Base-by-base conservation (phyloP, 2,888 invertebrate genomes). In the Troides oblongomaculatus region DNA sequence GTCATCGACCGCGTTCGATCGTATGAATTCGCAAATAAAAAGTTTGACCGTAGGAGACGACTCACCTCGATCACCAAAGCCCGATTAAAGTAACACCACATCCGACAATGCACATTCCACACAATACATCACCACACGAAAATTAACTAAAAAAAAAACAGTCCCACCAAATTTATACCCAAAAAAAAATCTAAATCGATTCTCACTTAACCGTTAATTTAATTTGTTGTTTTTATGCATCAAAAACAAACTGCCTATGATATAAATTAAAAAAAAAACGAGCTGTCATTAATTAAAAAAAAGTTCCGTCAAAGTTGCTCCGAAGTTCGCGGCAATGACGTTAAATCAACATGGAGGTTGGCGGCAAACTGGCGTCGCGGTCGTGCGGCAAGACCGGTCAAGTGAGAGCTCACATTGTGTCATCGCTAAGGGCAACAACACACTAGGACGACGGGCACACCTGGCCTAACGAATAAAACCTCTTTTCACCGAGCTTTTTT, bases 31-130 rank as follows among this genome's bases (percentile, higher is more conserved):
- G 75, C 77, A 74, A 81, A 81, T 39, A 80, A 81, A 77, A 72
- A 75, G 72, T 66, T 58, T 43, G 18, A 50, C 14, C 53, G 53
- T 18, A 53, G 18, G 18, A 53, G 53, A 46, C 53, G 43, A 85
- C 90, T 88, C 81, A 90, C 92, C 91, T 87, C 77, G 77, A 76
- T 88, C 84, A 85, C 79, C 79, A 78, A 88, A 88, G 87, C 82
- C 82, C 81, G 84, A 86, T 87, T 87, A 84, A 75, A 75, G 72
- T 73, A 81, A 78, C 78, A 77, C 80, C 77, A 81, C 80, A 85
- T 86, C 81, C 80, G 76, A 77, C 75, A 78, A 78, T 77, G 78
- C 80, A 82, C 79, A 83, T 79, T 81, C 82, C 77, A 71, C 77
- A 78, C 74, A 80, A 81, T 86, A 84, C 90, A 89, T 88, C 87